These are phyloP conservation scores for Elephas maximus DNA, from an alignment of 2,113 vertebrate genomes.

Conservation along the genomic window DNA sequence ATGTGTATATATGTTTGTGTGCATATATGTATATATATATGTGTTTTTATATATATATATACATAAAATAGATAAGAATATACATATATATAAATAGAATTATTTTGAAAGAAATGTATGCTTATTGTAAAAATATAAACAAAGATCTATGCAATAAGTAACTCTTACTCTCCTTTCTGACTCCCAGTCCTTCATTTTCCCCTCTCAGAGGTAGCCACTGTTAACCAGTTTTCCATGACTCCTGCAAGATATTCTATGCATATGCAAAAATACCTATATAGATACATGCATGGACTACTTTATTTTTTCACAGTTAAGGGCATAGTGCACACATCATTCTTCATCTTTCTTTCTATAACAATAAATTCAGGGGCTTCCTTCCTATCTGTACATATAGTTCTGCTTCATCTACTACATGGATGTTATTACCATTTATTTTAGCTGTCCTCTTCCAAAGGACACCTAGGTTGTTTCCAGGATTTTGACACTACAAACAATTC, in stretches of 20 bases:
- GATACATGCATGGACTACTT: neutral
- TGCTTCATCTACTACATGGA: neutral
- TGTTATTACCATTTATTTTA: neutral
- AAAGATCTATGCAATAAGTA: neutral
- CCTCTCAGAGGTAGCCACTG: neutral
- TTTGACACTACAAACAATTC: neutral
- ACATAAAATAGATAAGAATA: too few relatives aligned
- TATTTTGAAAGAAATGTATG: neutral
- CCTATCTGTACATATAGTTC: rapidly evolving
- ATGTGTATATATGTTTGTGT: neutral
- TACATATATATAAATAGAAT: too few relatives aligned
- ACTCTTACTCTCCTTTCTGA: neutral
- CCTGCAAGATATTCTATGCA: neutral
- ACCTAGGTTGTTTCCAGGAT: neutral
- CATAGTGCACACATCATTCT: neutral
- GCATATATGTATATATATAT: too few relatives aligned
- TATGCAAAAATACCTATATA: neutral
- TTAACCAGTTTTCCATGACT: neutral
- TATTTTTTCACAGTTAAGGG: neutral
- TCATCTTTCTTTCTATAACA: neutral
- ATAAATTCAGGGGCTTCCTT: neutral
- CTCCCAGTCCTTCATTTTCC: neutral
- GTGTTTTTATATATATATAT: too few relatives aligned
- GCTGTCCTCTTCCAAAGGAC: neutral
- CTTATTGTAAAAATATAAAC: neutral